Base-by-base conservation (phyloP, 2,888 invertebrate species). In the Ditula angustiorana region DNA sequence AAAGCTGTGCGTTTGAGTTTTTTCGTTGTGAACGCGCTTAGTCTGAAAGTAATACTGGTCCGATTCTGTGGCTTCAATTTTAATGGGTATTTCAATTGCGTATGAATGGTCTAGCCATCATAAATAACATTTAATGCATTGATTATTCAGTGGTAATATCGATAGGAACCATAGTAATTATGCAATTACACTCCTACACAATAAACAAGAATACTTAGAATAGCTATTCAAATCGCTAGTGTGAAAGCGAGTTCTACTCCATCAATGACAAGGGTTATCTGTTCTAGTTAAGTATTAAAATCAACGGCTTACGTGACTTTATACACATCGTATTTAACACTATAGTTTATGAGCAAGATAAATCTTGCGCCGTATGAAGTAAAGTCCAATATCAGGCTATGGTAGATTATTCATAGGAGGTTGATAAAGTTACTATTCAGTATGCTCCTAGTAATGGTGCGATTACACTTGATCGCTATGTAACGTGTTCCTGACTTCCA, bases 261-360 rank as follows among this genome's bases (percentile, higher is more conserved):
- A 16, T 35, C 53, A 8, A 35, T 53, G 35, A 53, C 35, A 35
- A 53, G 53, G 53, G 35, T 35, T 53, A 52, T 52, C 19, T 52
- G 33, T 53, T 35, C 53, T 23, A 53, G 35, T 35, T 35, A 35
- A 53, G 35, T 53, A 35, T 53, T 53, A 53, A 33, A 35, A 53
- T 53, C 52, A 23, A 35, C 26, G 21, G n/a, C 21, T 26, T 46
- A 46, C n/a, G 1, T n/a, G n/a, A n/a, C n/a, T n/a, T 24, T 23
- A 0, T n/a, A 21, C 11, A 46, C 5, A 5, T 41, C 41, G 19
- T 24, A 46, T 46, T n/a, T 46, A 8, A 21, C 10, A 2, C 10
- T 19, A 10, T n/a, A 23, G 24, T 19, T 8, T 37, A 19, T 10
- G 23, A n/a, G 8, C 2, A 21, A n/a, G 10, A n/a, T 1, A 4